Base-by-base conservation (phyloP, 2,888 invertebrate species). In the Chydorus sphaericus region DNA sequence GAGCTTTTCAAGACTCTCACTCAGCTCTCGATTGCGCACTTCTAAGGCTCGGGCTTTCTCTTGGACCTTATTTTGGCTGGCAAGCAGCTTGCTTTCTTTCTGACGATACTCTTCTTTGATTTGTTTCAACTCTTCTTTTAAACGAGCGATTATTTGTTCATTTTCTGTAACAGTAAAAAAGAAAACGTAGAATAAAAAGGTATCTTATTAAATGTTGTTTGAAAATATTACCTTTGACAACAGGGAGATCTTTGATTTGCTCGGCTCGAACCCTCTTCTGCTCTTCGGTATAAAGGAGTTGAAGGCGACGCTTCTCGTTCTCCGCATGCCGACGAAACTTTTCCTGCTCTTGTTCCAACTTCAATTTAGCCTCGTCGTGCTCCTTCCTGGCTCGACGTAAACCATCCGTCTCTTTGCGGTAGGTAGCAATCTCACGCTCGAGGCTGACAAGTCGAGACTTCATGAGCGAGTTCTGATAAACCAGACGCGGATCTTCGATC, bases 231-330 rank as follows among this genome's bases (percentile, higher is more conserved):
- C 44, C 44, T 44, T 44, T 44, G 26, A 44, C 14, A 14, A 26
- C 26, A 23, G 44, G 44, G 11, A 16, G 38, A 28, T 53, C 38
- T 53, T 37, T 20, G 14, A 53, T 1, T 26, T 37, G 33, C n/a
- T 38, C 37, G 7, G 14, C 28, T n/a, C 23, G 53, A 5, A 84
- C 66, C 65, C 80, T 81, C 62, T 80, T 79, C 60, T 77, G 79
- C 66, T 83, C 83, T 63, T 83, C 82, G 58, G 80, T 79, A 62
- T 83, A 66, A 66, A 77, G 77, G 62, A 78, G 78, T 66, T 82
- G 80, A 26, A 78, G 71, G 62, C 78, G 72, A 51, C 79, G 77
- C 66, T 78, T 77, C 60, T 82, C 81, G 57, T 78, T 77, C 65
- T 77, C 73, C 62, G 74, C 73, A 48, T 71, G 69, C 57, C 68